Evolutionary conservation across 37 sponge, comb jelly and placozoan genomes (phyloP).

Genomic region (Tethya wilhelma): DNA sequence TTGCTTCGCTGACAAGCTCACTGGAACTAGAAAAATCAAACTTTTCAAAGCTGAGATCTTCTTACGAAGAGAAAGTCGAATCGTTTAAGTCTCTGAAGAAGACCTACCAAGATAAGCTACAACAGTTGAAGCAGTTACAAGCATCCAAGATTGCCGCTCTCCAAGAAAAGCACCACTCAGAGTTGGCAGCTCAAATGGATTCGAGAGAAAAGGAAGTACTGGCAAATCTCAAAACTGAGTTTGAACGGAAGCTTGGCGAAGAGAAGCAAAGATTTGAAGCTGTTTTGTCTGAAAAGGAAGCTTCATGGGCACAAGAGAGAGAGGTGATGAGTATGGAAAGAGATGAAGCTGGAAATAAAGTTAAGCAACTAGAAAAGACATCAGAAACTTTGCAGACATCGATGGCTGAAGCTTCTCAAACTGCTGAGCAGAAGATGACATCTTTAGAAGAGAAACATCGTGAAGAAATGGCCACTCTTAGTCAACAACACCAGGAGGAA

Average conservation of each 20-base stretch:
- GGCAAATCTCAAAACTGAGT: not conserved
- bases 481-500: not conserved
- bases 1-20: not conserved
- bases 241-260: slow-evolving; percentile 12
- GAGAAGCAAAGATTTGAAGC: slow-evolving; percentile 4
- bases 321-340: not conserved
- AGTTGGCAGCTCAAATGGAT: slow-evolving; percentile 19
- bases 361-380: not conserved
- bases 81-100: slow-evolving; percentile 20
- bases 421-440: not conserved
- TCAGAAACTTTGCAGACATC: not conserved
- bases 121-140: slow-evolving; percentile 29
- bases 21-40: not conserved
- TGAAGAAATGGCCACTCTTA: not conserved
- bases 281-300: slow-evolving; percentile 3
- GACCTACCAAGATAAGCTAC: slow-evolving; percentile 45
- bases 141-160: slow-evolving; percentile 16
- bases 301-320: slow-evolving; percentile 21
- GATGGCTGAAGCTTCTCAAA: not conserved
- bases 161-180: slow-evolving; percentile 32
- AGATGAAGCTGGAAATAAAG: not conserved
- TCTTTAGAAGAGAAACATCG: not conserved
- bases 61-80: not conserved
- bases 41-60: not conserved
- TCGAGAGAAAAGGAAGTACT: slow-evolving; percentile 11